Base-by-base conservation (phyloP, 2,797 vertebrate species). In the Chiroxiphia lanceolata region DNA sequence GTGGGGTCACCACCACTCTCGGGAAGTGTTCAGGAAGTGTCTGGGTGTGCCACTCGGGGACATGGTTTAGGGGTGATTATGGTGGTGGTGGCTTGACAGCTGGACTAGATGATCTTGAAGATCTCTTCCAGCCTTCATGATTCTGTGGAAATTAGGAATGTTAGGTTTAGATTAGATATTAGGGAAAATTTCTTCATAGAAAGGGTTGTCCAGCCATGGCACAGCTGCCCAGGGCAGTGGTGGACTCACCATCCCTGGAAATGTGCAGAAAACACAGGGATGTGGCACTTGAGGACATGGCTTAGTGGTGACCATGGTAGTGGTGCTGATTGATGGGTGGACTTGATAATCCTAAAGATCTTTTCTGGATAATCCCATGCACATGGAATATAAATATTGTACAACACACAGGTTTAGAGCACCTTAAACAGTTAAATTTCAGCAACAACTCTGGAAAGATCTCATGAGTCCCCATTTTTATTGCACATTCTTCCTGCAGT, bases 221-320 rank as follows among this genome's bases (percentile, higher is more conserved):
- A 50, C 45, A 27, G 26, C 61, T 44, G 2, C 11, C 33, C 69
- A 21, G n/a, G 72, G 23, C 38, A 53, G 29, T 27, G 44, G 4
- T 33, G 59, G 50, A 26, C 16, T 15, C 14, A 18, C 13, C 47
- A 2, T 4, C 12, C 42, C 48, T 34, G 45, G 19, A 5, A 36
- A 9, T 6, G 27, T 0, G 6, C 33, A 19, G 2, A n/a, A 36
- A 7, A 0, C 3, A 7, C 6, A 2, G 4, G 60, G 60, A 38
- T 19, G n/a, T 51, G 60, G 38, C 59, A 1, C 60, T 26, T 21
- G 8, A 29, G 68, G n/a, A 10, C 11, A 5, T 11, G 33, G 13
- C 3, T 2, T 33, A 15, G 10, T 9, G 76, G 12, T 33, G 50
- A 9, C 7, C 0, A 0, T 9, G 38, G 23, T 83, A 40, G 3